These are phyloP conservation scores for Riparia riparia DNA, from an alignment of 2,113 vertebrate genomes.

Conservation along the genomic window DNA sequence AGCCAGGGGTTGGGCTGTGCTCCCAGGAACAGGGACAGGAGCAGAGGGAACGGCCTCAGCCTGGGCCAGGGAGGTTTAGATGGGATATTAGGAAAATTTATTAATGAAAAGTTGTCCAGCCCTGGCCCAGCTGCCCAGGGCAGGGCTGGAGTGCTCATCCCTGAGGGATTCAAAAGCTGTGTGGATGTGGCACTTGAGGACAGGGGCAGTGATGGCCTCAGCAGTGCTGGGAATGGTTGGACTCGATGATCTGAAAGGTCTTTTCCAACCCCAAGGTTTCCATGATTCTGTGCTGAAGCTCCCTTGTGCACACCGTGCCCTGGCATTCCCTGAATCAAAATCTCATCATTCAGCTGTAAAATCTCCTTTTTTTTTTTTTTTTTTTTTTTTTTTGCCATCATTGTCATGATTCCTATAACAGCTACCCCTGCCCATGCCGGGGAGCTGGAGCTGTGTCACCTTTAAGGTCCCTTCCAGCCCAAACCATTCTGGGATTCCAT, in stretches of 20 bases:
- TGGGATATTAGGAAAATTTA: neutral
- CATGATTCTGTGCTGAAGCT: neutral
- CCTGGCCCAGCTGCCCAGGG: neutral
- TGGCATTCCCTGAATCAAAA: neutral
- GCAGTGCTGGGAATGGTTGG: neutral
- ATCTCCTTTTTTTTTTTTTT: neutral
- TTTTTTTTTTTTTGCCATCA: neutral
- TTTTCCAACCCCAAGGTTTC: neutral
- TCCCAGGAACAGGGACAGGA: neutral
- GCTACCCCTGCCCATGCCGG: neutral
- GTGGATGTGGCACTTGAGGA: neutral
- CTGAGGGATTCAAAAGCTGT: neutral
- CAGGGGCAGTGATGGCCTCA: neutral
- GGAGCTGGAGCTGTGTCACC: neutral
- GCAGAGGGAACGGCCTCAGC: neutral
- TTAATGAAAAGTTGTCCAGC: neutral
- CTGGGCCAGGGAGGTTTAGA: fast-evolving
- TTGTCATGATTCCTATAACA: fast-evolving
- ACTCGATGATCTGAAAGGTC: neutral
- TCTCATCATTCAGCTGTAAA: neutral
- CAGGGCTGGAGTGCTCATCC: neutral
- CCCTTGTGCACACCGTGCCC: fast-evolving
- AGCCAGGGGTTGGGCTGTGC: neutral
- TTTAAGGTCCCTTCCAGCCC: neutral
- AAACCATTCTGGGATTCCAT: neutral